Evolutionary conservation across 2,797 vertebrate genomes (phyloP), one percentile per base, ranked within the genome.

Genomic region (Cheirogaleus major): DNA sequence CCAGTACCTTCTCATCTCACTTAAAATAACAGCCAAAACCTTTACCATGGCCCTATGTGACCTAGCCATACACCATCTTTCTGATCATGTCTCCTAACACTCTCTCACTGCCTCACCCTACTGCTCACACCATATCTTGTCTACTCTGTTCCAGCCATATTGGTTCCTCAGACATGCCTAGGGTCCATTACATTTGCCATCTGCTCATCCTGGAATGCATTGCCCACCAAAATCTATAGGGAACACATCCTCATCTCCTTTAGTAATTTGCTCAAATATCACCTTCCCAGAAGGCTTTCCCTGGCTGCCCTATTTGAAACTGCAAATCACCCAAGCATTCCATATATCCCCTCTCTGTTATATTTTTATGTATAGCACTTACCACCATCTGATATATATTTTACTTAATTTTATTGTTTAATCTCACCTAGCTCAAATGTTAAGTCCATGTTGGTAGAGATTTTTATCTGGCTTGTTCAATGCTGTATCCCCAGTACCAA

Each of bases 381-480:
- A 92, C 67, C 11, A 30, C 45, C 38, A 43, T 69, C 27, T 81
- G 61, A 83, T 59, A 57, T 45, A n/a, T 75, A 67, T 30, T 94
- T 95, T 91, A 82, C 3, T 63, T 84, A 38, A 63, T 79, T 86
- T 14, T 73, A 75, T 69, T 95, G 5, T 93, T 61, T 67, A 11
- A 11, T 83, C 27, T 97, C 45, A 45, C 13, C 59, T 61, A 84
- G 43, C 43, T 92, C 86, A n/a, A 93, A 79, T 86, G 35, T 80
- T 94, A 88, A 9, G 52, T 65, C 69, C 65, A 13, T 93, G 22
- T 55, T 32, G 6, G n/a, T 41, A 86, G 67, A 91, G 18, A 95
- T 80, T 91, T 97, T 78, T 94, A 67, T 73, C n/a, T 93, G 41
- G 50, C 83, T 95, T 87, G 1, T 81, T 91, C 59, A 87, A 5